These are phyloP conservation scores for Columbina picui DNA, from an alignment of 2,113 vertebrate species.

Conservation along the genomic window DNA sequence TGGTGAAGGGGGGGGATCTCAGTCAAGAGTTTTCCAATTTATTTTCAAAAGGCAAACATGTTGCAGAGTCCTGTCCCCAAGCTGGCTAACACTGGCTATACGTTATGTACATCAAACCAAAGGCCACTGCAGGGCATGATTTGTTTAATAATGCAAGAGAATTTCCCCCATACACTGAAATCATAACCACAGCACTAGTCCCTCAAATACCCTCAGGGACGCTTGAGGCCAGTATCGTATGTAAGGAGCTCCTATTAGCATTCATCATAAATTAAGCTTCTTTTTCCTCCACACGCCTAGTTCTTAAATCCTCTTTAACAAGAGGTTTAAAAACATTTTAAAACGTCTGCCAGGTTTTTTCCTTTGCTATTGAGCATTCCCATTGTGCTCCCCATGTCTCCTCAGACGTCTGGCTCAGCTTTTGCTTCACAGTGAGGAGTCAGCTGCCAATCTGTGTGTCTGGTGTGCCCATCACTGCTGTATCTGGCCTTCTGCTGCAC, in stretches of 20 bases:
- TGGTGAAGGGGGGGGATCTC: background rate
- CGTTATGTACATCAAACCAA: background rate
- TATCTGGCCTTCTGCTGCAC: conserved; percentile 8
- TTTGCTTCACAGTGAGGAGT: background rate
- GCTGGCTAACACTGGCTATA: background rate
- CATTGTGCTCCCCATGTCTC: background rate
- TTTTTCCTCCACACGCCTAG: background rate
- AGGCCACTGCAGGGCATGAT: background rate
- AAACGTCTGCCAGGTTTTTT: background rate
- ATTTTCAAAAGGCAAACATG: background rate
- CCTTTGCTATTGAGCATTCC: background rate
- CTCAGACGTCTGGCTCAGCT: background rate
- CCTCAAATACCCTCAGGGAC: conserved; percentile 21
- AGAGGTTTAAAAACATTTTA: conserved; percentile 20
- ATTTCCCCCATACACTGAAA: background rate
- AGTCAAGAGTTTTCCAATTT: background rate
- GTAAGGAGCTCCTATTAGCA: conserved; percentile 41
- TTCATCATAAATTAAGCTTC: conserved; percentile 53
- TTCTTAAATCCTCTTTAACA: conserved; percentile 39
- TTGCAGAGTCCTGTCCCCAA: background rate
- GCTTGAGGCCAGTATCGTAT: background rate
- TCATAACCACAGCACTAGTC: conserved; percentile 6
- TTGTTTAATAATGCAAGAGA: conserved; percentile 42
- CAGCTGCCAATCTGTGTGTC: background rate
- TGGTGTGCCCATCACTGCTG: background rate